Percentiles rank a stretch among this genome's conserved stretches.
Conservation (phyloP, 2,888 invertebrate species). For the Spisula subtruncata region DNA sequence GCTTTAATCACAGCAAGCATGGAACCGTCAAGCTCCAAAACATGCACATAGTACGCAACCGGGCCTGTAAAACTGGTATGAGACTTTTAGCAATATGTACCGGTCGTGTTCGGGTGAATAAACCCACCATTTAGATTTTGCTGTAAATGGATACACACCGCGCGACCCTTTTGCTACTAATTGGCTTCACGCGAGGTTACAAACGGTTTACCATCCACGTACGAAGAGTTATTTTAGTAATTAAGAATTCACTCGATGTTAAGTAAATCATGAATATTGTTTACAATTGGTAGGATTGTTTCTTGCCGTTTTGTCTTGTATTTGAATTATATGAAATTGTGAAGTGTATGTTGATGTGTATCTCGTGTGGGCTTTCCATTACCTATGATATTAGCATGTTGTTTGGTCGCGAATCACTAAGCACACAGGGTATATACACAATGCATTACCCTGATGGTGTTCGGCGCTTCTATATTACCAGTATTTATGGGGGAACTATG, state of each 20-base stretch:
- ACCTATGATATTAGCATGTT: slow-evolving; percentile 45
- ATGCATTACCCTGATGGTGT: neutral
- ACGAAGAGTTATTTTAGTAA: slow-evolving; percentile 25
- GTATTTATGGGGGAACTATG: too few relatives aligned
- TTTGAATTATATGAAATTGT: slow-evolving; percentile 62
- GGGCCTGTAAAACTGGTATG: neutral
- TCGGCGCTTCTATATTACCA: neutral
- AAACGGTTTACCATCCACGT: slow-evolving; percentile 17
- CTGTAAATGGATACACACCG: neutral
- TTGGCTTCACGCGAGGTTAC: slow-evolving; percentile 16
- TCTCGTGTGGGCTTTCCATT: slow-evolving; percentile 47
- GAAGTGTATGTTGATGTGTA: slow-evolving; percentile 47
- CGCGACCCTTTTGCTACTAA: neutral
- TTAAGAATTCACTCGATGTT: slow-evolving; percentile 15
- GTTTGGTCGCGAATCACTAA: slow-evolving; percentile 48
- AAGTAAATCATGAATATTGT: slow-evolving; percentile 54
- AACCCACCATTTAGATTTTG: neutral
- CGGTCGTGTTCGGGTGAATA: neutral
- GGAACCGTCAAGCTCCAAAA: neutral
- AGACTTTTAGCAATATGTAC: neutral
- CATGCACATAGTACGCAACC: slow-evolving; percentile 2
- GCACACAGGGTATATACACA: slow-evolving; percentile 30
- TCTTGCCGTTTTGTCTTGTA: slow-evolving; percentile 48
- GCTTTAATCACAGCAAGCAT: neutral
- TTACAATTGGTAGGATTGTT: slow-evolving; percentile 55